Evolutionary conservation across 2,888 invertebrate species (phyloP).

Genomic region (Eubasilissa splendida): DNA sequence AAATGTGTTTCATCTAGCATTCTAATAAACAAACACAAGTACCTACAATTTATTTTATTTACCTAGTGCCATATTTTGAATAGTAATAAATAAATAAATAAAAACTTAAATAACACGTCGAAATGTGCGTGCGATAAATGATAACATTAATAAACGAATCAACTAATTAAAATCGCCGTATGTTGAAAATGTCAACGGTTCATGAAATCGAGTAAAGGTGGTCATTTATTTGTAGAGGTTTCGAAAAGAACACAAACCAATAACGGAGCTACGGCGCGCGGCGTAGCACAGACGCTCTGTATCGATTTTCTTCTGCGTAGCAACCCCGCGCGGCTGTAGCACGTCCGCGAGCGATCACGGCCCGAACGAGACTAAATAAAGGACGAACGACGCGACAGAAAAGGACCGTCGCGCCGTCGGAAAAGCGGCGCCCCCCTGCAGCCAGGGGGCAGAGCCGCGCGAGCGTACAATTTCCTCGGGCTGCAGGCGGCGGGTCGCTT

Average conservation of each 20-base stretch:
- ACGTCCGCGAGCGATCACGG: slow-evolving; percentile 14
- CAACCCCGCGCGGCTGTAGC: not conserved
- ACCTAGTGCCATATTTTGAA: no score
- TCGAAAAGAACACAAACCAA: slow-evolving; percentile 7
- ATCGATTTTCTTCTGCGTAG: slow-evolving; percentile 18
- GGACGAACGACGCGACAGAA: not conserved
- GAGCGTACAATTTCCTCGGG: not conserved
- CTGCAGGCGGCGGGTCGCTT: no score
- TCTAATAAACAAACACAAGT: no score
- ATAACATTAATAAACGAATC: no score
- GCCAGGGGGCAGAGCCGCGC: not conserved
- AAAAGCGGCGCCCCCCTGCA: not conserved
- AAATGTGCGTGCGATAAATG: no score
- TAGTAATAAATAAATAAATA: no score
- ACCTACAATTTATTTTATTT: no score
- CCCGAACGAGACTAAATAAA: not conserved
- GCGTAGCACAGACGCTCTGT: not conserved
- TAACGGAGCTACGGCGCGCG: slow-evolving; percentile 8
- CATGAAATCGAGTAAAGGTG: no score
- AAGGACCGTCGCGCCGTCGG: not conserved
- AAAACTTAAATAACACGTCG: no score
- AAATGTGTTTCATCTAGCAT: no score
- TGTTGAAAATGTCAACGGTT: no score
- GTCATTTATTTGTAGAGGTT: not conserved
- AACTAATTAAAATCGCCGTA: no score